Conservation (phyloP, 2,888 invertebrate species). For the Brenthis daphne region DNA sequence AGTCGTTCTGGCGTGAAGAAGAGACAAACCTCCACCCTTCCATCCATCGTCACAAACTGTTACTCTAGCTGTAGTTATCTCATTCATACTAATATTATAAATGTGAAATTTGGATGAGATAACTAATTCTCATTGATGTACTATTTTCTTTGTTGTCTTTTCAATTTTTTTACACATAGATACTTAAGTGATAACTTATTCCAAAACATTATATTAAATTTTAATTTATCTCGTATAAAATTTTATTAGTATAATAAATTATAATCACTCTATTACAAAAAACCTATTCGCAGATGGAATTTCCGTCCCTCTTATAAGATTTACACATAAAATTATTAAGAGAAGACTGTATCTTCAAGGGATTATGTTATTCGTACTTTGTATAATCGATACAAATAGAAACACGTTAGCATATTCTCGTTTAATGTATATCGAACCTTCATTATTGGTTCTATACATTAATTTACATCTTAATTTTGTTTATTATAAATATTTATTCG, state of each 20-base stretch:
- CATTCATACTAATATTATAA: too few relatives aligned
- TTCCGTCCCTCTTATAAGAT: slow-evolving; percentile 14
- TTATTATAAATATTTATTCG: slow-evolving; percentile 67
- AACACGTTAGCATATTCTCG: slow-evolving; percentile 46
- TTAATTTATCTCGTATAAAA: slow-evolving; percentile 7
- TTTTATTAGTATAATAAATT: slow-evolving; percentile 7
- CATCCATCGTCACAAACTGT: too few relatives aligned
- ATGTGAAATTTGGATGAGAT: neutral
- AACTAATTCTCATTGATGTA: neutral
- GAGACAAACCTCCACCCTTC: too few relatives aligned
- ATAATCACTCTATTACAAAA: slow-evolving; percentile 1
- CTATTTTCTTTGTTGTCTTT: neutral
- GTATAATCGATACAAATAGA: slow-evolving; percentile 43
- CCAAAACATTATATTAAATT: neutral
- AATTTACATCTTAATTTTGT: slow-evolving; percentile 68
- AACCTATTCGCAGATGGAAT: slow-evolving; percentile 8
- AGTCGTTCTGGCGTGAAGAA: too few relatives aligned
- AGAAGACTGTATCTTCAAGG: slow-evolving; percentile 30
- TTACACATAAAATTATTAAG: slow-evolving; percentile 21
- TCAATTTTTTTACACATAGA: neutral
- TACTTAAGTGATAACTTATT: neutral
- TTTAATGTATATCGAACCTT: slow-evolving; percentile 53
- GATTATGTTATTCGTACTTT: slow-evolving; percentile 38
- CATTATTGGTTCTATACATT: slow-evolving; percentile 64
- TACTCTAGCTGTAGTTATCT: too few relatives aligned